phyloP scores from a whole-genome alignment of 2,888 invertebrate species.

The Synergus umbraculus region DNA sequence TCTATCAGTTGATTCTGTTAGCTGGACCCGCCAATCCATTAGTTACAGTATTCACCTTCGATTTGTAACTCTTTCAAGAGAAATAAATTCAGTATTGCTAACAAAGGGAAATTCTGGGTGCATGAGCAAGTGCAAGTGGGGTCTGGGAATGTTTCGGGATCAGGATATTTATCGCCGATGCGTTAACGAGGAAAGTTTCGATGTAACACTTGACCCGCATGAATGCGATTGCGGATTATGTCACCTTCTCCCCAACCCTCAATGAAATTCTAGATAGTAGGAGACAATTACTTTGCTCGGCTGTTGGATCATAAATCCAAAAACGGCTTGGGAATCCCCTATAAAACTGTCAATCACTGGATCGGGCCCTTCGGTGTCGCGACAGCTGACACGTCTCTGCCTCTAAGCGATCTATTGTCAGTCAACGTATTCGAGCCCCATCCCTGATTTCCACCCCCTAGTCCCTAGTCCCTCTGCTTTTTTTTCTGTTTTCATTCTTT shows the following conservation, averaged over 20 bases:
- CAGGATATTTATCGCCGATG: background rate
- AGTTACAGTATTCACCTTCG: conserved; percentile 32
- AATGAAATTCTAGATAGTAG: conserved; percentile 1
- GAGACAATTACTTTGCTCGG: conserved; percentile 40
- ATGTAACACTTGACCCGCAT: conserved; percentile 54
- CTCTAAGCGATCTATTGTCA: conserved; percentile 72
- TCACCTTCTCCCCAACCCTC: conserved; percentile 25
- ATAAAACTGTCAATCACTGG: conserved; percentile 74
- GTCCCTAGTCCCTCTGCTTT: conserved; percentile 17
- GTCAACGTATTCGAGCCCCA: conserved; percentile 52
- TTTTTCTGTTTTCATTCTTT: background rate
- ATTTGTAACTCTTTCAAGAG: conserved; percentile 27
- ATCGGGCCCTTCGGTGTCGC: conserved; percentile 61
- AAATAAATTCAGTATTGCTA: background rate
- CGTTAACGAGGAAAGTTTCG: conserved; percentile 35
- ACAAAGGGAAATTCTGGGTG: background rate
- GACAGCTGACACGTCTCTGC: conserved; percentile 72
- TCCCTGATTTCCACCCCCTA: conserved; percentile 27
- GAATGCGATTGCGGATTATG: conserved; percentile 53
- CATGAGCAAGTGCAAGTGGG: background rate
- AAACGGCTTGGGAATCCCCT: conserved; percentile 64
- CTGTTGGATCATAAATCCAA: conserved; percentile 65
- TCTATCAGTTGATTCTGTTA: conserved; percentile 26
- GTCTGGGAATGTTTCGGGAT: background rate
- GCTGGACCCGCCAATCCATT: conserved; percentile 9